Conservation (phyloP, 2,888 invertebrate genomes). For the Neuroscelio doddi region DNA sequence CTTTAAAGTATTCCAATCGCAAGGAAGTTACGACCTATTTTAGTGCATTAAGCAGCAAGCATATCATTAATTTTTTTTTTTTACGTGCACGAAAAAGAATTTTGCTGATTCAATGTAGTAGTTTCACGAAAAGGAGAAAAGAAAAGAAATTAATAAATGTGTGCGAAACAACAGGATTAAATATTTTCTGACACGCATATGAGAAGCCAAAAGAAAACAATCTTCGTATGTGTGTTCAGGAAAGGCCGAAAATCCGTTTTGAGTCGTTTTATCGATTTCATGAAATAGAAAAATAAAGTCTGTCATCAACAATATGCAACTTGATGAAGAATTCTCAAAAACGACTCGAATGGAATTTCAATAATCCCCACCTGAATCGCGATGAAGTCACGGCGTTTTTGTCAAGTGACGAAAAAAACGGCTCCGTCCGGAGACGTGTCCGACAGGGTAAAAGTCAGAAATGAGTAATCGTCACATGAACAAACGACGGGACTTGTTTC, state of each 20-base stretch:
- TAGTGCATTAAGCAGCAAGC: no score
- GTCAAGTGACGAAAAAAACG: slow-evolving; percentile 10
- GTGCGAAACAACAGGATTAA: no score
- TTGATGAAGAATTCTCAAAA: no score
- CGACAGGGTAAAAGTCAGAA: slow-evolving; percentile 37
- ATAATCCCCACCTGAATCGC: slow-evolving; percentile 35
- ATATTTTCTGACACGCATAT: neutral
- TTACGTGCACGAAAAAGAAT: no score
- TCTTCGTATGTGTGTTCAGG: neutral
- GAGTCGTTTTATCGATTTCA: neutral
- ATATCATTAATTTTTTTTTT: no score
- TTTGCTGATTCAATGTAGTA: no score
- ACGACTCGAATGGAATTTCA: slow-evolving; percentile 36
- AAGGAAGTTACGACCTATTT: no score
- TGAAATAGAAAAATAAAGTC: neutral
- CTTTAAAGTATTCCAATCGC: no score
- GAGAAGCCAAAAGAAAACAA: neutral
- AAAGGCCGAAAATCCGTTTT: neutral
- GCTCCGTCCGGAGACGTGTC: slow-evolving; percentile 30
- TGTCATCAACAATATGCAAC: no score
- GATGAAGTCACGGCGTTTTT: slow-evolving; percentile 34
- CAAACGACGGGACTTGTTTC: slow-evolving; percentile 48
- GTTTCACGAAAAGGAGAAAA: no score
- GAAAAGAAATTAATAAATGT: no score
- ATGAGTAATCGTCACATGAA: slow-evolving; percentile 43